phyloP scores from a whole-genome alignment of 2,113 vertebrate genomes.

The Thalassarche chlororhynchos region DNA sequence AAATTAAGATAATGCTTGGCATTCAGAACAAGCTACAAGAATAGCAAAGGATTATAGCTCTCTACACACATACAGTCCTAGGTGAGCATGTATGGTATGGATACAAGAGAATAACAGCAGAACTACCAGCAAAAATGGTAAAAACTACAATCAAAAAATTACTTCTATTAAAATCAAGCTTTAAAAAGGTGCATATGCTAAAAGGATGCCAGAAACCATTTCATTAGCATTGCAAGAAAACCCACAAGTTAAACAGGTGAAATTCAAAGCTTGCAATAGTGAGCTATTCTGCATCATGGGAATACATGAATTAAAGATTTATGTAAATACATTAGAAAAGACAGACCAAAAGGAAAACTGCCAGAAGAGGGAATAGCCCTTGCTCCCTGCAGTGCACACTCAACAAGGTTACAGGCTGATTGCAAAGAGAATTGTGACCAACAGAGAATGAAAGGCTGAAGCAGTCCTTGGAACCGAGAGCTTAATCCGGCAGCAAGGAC shows the following conservation, averaged over 20 bases:
- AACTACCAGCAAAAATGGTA: background rate
- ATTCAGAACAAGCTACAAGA: background rate
- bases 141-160: background rate
- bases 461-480: background rate
- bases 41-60: background rate
- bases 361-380: background rate
- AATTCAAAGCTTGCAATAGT: background rate
- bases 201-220: background rate
- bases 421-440: background rate
- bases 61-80: background rate
- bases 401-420: background rate
- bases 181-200: background rate
- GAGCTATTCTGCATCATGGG: background rate
- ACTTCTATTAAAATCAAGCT: background rate
- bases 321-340: background rate
- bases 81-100: background rate
- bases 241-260: background rate
- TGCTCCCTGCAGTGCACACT: background rate
- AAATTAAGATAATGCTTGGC: background rate
- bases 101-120: background rate
- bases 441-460: background rate
- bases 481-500: background rate
- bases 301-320: slow-evolving; percentile 21
- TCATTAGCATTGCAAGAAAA: background rate
- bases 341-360: background rate